These are phyloP conservation scores for Stegophylla sp. DNA, from an alignment of 2,888 invertebrate species.

Conservation along the genomic window DNA sequence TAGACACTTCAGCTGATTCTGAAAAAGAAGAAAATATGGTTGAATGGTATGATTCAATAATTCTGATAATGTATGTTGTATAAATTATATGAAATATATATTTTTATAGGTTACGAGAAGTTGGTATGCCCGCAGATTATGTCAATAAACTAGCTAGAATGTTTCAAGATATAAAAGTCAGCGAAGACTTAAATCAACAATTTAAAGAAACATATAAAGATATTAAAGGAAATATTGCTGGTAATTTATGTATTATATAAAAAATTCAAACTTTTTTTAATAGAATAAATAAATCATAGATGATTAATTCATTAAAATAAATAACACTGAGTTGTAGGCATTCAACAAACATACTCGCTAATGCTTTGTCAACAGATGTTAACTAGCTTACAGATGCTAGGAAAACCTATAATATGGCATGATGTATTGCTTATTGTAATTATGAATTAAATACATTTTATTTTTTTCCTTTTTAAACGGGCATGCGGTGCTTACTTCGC, in stretches of 20 bases:
- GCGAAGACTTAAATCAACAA: slow-evolving; percentile 93
- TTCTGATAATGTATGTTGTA: neutral
- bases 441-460: no score
- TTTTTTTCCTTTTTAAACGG: no score
- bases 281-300: neutral
- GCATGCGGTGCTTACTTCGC: no score
- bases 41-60: slow-evolving; percentile 74
- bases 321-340: no score
- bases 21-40: slow-evolving; percentile 99
- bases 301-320: no score
- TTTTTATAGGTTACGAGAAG: slow-evolving; percentile 74
- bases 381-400: no score
- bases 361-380: no score
- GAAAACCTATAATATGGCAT: no score
- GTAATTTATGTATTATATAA: slow-evolving; percentile 63
- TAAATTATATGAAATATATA: slow-evolving; percentile 14
- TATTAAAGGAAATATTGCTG: slow-evolving; percentile 71
- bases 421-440: no score
- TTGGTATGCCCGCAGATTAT: slow-evolving; percentile 99
- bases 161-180: slow-evolving; percentile 98
- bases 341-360: no score
- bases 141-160: slow-evolving; percentile 97
- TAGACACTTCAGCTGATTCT: slow-evolving; percentile 97
- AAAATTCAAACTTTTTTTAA: no score
- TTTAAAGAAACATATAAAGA: slow-evolving; percentile 80